Base-by-base conservation (phyloP, 2,888 invertebrate species). In the Scrobipalpa costella region DNA sequence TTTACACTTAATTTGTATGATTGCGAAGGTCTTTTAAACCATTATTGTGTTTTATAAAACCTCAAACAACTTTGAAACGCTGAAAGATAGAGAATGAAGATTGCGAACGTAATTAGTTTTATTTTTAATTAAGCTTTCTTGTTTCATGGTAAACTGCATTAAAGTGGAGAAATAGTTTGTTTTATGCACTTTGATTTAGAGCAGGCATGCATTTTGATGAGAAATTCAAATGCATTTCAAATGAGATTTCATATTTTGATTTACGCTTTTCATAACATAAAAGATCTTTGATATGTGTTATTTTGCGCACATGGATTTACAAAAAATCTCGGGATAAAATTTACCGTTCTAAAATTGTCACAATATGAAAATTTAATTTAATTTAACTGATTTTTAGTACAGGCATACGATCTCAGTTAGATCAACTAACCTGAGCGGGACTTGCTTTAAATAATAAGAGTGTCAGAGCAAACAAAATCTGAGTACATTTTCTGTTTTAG, bases 171-270 rank as follows among this genome's bases (percentile, higher is more conserved):
- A 44, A 44, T 44, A 44, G 44, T 44, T 44, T 44, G 44, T 44
- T 44, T 44, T n/a, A 44, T 15, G 44, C 15, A 5, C 44, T 44
- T 44, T 44, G 44, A 44, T 44, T 44, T 44, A 44, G 44, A 44
- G 44, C 44, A n/a, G 13, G 44, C 44, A 9, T 44, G 44, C 44
- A 44, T 66, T 70, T 67, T 69, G 57, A 64, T 63, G 69, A 69
- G 44, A 44, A 15, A 44, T 44, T 77, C 74, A 72, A 66, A 73
- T 44, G 44, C 44, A 15, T 44, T 44, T 44, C 15, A n/a, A 44
- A 44, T 44, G 44, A 15, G n/a, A 44, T 44, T 44, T n/a, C 40
- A 40, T 40, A 40, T 44, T 44, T 44, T 7, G 9, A 15, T 44
- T 44, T 44, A n/a, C 9, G 3, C 0, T 1, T 13, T 40, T 40